Conservation (phyloP, 2,113 vertebrate species). For the Melanerpes aurifrons region DNA sequence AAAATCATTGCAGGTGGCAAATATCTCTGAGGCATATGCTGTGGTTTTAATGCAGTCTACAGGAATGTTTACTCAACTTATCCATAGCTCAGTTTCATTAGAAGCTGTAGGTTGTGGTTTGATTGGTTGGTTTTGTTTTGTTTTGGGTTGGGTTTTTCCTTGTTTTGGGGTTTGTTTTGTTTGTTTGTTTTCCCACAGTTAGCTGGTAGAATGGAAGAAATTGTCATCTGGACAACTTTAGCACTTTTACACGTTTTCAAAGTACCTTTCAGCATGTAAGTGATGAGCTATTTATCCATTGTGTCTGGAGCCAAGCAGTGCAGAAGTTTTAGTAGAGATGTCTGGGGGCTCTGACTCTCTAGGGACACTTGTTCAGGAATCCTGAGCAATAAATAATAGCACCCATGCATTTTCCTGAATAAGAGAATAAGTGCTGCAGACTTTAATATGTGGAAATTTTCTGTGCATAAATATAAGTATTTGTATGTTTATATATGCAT, state of each 20-base stretch:
- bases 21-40: not conserved
- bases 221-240: not conserved
- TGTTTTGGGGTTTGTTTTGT: no score
- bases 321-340: not conserved
- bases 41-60: not conserved
- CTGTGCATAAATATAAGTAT: not conserved
- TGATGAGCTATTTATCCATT: not conserved
- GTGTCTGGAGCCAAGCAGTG: not conserved
- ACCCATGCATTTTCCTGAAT: not conserved
- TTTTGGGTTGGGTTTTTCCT: no score
- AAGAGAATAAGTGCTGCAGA: not conserved
- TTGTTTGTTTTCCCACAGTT: not conserved
- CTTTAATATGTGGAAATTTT: not conserved
- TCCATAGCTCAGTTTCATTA: not conserved
- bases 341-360: fast-evolving
- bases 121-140: not conserved
- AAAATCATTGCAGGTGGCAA: not conserved
- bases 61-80: not conserved
- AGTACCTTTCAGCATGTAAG: not conserved
- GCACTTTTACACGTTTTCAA: not conserved
- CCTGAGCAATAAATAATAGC: not conserved
- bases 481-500: not conserved
- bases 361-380: not conserved
- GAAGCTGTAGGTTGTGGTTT: not conserved
- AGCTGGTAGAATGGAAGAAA: not conserved